phyloP scores from a whole-genome alignment of 2,113 vertebrate genomes.

The Oreochromis aureus region DNA sequence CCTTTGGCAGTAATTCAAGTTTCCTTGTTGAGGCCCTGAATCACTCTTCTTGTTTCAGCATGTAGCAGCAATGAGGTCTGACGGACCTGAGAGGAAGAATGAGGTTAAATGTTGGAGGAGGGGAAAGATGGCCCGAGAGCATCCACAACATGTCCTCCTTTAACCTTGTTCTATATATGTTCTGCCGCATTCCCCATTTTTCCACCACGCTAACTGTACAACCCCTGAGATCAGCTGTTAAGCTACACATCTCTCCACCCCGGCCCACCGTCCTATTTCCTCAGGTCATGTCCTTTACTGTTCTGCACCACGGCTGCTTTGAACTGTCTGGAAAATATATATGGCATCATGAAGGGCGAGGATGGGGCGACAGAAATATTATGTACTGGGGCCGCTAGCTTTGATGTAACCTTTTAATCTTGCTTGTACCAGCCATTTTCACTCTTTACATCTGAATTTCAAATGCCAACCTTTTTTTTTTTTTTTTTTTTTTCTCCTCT shows the following conservation, averaged over 20 bases:
- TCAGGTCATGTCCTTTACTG: constrained; percentile 6
- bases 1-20: constrained; percentile 18
- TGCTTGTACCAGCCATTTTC: neutral
- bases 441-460: neutral
- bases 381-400: neutral
- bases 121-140: constrained; percentile 18
- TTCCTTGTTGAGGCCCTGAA: constrained; percentile 11
- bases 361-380: neutral
- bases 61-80: neutral
- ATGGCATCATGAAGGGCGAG: neutral
- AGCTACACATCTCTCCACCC: neutral
- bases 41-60: constrained; percentile 10
- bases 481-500: neutral
- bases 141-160: constrained; percentile 35
- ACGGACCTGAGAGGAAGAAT: constrained; percentile 24
- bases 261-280: constrained; percentile 24
- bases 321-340: neutral
- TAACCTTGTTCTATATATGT: constrained; percentile 54
- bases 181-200: constrained; percentile 20
- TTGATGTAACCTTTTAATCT: constrained; percentile 7
- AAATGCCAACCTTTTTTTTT: constrained; percentile 6
- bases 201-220: constrained; percentile 7
- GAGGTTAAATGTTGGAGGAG: constrained; percentile 29
- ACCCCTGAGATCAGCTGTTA: constrained; percentile 40
- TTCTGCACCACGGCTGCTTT: neutral